Evolutionary conservation across 2,113 vertebrate species (phyloP).

Genomic region (Xyliphius kryptos): DNA sequence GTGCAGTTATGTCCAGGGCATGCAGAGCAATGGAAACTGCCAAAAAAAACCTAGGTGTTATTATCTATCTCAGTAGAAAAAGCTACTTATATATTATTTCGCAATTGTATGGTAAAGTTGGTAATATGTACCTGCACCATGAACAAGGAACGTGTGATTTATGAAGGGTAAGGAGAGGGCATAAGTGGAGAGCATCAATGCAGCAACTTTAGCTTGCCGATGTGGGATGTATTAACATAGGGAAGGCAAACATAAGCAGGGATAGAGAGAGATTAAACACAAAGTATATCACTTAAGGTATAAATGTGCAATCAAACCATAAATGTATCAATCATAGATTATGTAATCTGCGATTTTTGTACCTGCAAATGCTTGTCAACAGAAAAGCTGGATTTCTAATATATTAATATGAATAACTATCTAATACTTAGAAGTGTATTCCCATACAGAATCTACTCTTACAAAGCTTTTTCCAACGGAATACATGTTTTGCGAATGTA

Average conservation of each 20-base stretch:
- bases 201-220: constrained; percentile 13
- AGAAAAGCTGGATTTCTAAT: background rate
- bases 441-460: too few relatives aligned
- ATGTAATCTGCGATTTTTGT: background rate
- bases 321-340: constrained; percentile 3
- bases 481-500: too few relatives aligned
- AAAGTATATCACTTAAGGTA: background rate
- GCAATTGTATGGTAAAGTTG: too few relatives aligned
- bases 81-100: background rate
- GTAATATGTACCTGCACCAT: constrained; percentile 9
- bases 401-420: background rate
- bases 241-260: background rate
- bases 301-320: constrained; percentile 23
- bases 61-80: constrained; percentile 8
- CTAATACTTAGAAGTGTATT: background rate
- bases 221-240: constrained; percentile 10
- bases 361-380: background rate
- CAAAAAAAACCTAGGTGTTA: constrained; percentile 8
- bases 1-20: constrained; percentile 16
- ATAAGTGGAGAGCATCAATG: constrained; percentile 11
- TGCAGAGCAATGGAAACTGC: constrained; percentile 1
- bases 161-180: background rate
- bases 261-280: background rate
- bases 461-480: too few relatives aligned
- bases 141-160: background rate